Evolutionary conservation across 2,888 invertebrate genomes (phyloP).

Genomic region (Lochmaea crataegi): DNA sequence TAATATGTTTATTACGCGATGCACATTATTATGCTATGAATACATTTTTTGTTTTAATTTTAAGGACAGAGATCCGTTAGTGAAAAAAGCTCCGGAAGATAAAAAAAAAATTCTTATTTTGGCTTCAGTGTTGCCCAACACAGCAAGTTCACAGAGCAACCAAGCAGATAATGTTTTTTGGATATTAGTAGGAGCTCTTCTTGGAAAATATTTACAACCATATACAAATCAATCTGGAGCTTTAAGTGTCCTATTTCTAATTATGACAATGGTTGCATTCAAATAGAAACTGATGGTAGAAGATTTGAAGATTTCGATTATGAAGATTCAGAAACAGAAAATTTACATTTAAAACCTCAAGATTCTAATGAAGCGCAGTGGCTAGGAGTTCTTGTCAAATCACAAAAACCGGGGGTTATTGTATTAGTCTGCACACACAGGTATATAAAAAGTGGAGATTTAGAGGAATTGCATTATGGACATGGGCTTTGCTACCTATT

Average conservation of each 20-base stretch:
- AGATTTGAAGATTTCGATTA: conserved; percentile 62
- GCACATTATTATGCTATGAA: neutral
- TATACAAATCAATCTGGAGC: conserved; percentile 89
- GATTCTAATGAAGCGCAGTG: conserved; percentile 87
- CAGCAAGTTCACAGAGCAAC: conserved; percentile 32
- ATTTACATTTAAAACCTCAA: conserved; percentile 67
- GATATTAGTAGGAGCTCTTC: conserved; percentile 92
- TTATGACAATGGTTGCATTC: conserved; percentile 79
- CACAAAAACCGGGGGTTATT: conserved; percentile 86
- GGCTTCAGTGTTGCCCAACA: conserved; percentile 57
- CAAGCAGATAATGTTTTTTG: conserved; percentile 67
- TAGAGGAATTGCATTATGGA: conserved; percentile 77
- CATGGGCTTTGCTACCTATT: conserved; percentile 92
- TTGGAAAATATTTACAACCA: conserved; percentile 88
- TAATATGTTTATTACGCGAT: conserved; percentile 26
- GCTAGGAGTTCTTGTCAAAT: conserved; percentile 93
- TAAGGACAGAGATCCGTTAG: conserved; percentile 54
- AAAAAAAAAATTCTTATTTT: conserved; percentile 54
- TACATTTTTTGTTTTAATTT: conserved; percentile 54
- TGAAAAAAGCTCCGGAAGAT: conserved; percentile 52
- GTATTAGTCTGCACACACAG: conserved; percentile 84
- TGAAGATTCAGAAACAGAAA: conserved; percentile 50
- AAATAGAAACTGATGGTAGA: conserved; percentile 88
- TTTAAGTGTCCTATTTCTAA: conserved; percentile 80
- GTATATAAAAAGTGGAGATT: conserved; percentile 63